Percentiles rank a stretch among this genome's conserved stretches.
phyloP scores from a whole-genome alignment of 2,113 vertebrate genomes.

The Danio rerio region GRCz12tu NC_133188.1:10859501-10860000 shows the following conservation, averaged over 20 bases:
- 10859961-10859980: constrained; percentile 30
- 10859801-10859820: background rate
- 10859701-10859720: too few relatives aligned
- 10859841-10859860: constrained; percentile 20
- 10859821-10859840: constrained; percentile 32
- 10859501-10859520: too few relatives aligned
- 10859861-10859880: constrained; percentile 24
- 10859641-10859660: too few relatives aligned
- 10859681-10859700: too few relatives aligned
- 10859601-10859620: background rate
- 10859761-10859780: constrained; percentile 1
- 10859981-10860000: constrained; percentile 19
- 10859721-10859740: background rate
- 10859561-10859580: background rate
- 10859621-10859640: background rate
- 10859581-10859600: background rate
- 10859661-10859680: too few relatives aligned
- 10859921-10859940: background rate
- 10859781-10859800: constrained; percentile 25
- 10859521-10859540: too few relatives aligned
- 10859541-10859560: too few relatives aligned
- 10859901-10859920: background rate
- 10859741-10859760: background rate
- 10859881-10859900: background rate
- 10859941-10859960: constrained; percentile 1